phyloP scores from a whole-genome alignment of 2,113 vertebrate genomes.

The Datnioides undecimradiatus region DNA sequence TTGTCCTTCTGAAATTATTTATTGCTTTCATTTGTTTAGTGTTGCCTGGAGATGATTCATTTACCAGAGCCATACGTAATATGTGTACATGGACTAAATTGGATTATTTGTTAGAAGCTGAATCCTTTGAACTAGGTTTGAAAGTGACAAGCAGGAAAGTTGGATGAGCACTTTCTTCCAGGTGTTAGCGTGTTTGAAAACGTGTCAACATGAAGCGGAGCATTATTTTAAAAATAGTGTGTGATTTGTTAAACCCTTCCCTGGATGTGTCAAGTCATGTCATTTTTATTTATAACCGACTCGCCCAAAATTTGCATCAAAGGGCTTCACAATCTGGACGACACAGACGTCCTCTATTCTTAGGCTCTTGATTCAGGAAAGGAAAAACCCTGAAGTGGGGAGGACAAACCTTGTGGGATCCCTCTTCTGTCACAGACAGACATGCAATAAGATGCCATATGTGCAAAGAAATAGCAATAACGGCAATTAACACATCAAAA shows the following conservation, averaged over 20 bases:
- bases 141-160: conserved; percentile 5
- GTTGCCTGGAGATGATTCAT: conserved; percentile 64
- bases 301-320: neutral
- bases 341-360: neutral
- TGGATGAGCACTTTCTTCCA: conserved; percentile 1
- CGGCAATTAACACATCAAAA: neutral
- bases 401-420: neutral
- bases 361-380: neutral
- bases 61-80: conserved; percentile 20
- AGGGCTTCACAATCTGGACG: neutral
- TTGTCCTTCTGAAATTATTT: conserved; percentile 75
- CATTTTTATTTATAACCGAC: neutral
- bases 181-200: neutral
- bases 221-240: neutral
- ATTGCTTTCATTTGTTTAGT: conserved; percentile 63
- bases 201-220: neutral
- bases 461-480: neutral
- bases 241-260: neutral
- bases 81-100: conserved; percentile 38
- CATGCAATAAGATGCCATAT: neutral
- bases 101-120: conserved; percentile 52
- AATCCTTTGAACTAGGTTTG: conserved; percentile 23
- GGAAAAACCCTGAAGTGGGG: neutral
- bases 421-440: neutral
- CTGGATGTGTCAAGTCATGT: neutral